Conservation (phyloP, 64 coral and sea anemone genomes). For the Montipora efflorescens region DNA sequence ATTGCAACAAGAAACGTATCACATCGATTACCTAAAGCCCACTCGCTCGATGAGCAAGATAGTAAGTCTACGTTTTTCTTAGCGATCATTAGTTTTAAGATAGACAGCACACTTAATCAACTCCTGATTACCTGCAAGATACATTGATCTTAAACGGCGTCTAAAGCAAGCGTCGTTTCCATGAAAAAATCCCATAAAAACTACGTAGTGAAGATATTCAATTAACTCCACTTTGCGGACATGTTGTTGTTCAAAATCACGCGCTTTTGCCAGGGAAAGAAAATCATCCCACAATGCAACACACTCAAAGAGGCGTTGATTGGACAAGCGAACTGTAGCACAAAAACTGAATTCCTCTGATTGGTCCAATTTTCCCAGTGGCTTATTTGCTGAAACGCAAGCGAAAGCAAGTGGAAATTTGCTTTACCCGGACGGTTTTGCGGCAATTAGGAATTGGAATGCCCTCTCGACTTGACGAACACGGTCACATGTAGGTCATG, state of each 20-base stretch:
- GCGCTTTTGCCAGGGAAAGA: slow-evolving; percentile 97
- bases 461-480: no score
- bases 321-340: slow-evolving; percentile 51
- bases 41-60: slow-evolving; percentile 1
- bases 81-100: background rate
- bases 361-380: slow-evolving; percentile 38
- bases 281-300: slow-evolving; percentile 96
- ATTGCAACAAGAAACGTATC: slow-evolving; percentile 13
- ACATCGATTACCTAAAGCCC: background rate
- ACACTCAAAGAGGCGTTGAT: slow-evolving; percentile 34
- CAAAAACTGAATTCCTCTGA: slow-evolving; percentile 24
- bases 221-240: slow-evolving; percentile 76
- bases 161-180: slow-evolving; percentile 29
- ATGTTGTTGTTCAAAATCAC: slow-evolving; percentile 99
- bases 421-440: no score
- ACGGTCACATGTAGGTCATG: no score
- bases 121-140: slow-evolving; percentile 53
- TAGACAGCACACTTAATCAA: slow-evolving; percentile 17
- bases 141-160: slow-evolving; percentile 53
- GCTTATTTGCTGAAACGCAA: no score
- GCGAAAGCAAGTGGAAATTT: no score
- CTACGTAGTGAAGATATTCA: slow-evolving; percentile 82
- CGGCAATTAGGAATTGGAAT: no score
- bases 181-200: slow-evolving; percentile 82
- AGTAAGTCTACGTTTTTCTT: background rate